A percentile compares a stretch with the other conserved stretches of the same genome.
These are phyloP conservation scores for Callyntrura sp. DNA, from an alignment of 2,888 invertebrate genomes.

Conservation along the genomic window DNA sequence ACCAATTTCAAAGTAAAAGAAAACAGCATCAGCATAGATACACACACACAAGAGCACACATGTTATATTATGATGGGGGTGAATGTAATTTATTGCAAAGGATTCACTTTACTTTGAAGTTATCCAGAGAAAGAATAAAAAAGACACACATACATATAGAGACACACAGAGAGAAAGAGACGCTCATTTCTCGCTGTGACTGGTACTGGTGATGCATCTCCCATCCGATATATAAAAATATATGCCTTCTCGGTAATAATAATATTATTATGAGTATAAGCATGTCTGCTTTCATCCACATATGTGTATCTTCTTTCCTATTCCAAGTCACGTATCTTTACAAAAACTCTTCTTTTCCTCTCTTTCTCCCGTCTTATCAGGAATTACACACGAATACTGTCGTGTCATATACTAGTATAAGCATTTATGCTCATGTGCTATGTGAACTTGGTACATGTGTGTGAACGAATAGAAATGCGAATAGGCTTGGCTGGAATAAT, in stretches of 20 bases:
- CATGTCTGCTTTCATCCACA: slow-evolving; percentile 55
- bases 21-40: slow-evolving; percentile 32
- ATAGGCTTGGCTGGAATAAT: slow-evolving; percentile 17
- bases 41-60: slow-evolving; percentile 12
- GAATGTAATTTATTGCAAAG: slow-evolving; percentile 84
- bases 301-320: slow-evolving; percentile 61
- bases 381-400: slow-evolving; percentile 59
- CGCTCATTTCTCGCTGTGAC: slow-evolving; percentile 81
- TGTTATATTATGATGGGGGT: slow-evolving; percentile 69
- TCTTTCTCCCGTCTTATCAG: slow-evolving; percentile 56
- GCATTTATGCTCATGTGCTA: slow-evolving; percentile 33
- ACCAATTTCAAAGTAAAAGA: slow-evolving; percentile 42
- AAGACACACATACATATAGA: too few species aligned
- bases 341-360: slow-evolving; percentile 10
- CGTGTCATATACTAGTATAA: background rate
- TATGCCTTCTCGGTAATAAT: slow-evolving; percentile 28
- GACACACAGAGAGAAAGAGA: slow-evolving; percentile 40
- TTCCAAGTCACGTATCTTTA: slow-evolving; percentile 73
- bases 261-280: slow-evolving; percentile 46
- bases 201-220: slow-evolving; percentile 60
- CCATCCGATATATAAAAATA: slow-evolving; percentile 24
- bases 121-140: slow-evolving; percentile 80
- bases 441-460: background rate
- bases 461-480: background rate
- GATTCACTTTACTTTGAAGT: slow-evolving; percentile 83